phyloP scores from a whole-genome alignment of 2,797 vertebrate genomes.

The Euphonia xanthogaster region DNA sequence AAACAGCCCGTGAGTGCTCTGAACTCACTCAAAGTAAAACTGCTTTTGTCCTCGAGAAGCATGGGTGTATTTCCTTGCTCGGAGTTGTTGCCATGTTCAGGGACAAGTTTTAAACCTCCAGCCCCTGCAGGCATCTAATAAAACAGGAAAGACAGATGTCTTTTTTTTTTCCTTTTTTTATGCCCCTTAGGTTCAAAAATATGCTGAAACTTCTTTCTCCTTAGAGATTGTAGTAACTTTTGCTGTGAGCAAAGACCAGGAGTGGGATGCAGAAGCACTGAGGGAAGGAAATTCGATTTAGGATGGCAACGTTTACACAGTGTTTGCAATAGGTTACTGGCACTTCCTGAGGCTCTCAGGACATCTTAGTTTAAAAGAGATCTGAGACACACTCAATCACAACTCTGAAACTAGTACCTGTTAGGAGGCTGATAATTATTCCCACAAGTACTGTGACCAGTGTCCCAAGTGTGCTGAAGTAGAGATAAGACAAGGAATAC shows the following conservation, averaged over 20 bases:
- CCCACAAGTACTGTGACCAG: constrained; percentile 81
- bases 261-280: not conserved
- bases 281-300: not conserved
- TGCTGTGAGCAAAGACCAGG: not conserved
- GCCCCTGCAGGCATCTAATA: not conserved
- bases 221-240: not conserved
- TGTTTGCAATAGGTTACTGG: not conserved
- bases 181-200: not conserved
- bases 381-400: not conserved
- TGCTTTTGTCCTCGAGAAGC: constrained; percentile 10
- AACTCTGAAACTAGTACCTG: constrained; percentile 78
- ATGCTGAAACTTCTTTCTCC: not conserved
- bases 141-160: not conserved
- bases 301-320: not conserved
- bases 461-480: constrained; percentile 91
- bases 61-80: not conserved
- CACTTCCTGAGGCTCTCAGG: not conserved
- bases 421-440: constrained; percentile 82
- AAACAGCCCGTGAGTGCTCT: not conserved
- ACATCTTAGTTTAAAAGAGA: not conserved
- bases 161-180: not conserved
- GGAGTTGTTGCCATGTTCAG: not conserved
- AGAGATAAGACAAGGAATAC: constrained; percentile 95
- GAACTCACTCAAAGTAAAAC: constrained; percentile 26
- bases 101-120: not conserved